A percentile compares a stretch with the other conserved stretches of the same genome.
These are phyloP conservation scores for Clupea harengus DNA, from an alignment of 2,113 vertebrate genomes.

Conservation along the genomic window DNA sequence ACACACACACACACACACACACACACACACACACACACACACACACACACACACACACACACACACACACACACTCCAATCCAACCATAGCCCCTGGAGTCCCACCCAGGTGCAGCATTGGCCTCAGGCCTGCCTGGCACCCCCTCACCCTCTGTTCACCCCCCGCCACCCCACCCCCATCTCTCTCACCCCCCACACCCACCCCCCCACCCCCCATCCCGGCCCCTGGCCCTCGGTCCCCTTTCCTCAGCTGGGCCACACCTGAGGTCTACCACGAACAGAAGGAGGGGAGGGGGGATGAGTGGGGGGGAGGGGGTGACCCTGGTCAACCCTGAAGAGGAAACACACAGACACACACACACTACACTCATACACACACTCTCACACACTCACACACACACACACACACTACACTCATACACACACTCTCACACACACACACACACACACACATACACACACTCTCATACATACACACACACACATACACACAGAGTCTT, in stretches of 20 bases:
- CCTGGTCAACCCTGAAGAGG: constrained; percentile 1
- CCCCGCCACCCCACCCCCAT: constrained; percentile 29
- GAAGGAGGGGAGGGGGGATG: not conserved
- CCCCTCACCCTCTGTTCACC: constrained; percentile 41
- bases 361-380: not conserved
- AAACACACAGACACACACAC: not conserved
- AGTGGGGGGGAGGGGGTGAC: not conserved
- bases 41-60: constrained; percentile 28
- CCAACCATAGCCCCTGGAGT: constrained; percentile 34
- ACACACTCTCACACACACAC: too few species aligned
- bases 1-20: too few species aligned
- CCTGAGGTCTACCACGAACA: constrained; percentile 45
- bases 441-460: too few species aligned
- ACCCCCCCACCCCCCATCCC: not conserved
- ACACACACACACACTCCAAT: constrained; percentile 32
- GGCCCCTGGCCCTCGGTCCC: constrained; percentile 9
- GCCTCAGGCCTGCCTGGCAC: constrained; percentile 45
- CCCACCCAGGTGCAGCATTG: constrained; percentile 48
- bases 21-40: not conserved
- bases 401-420: not conserved
- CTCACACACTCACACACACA: not conserved
- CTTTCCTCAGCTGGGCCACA: constrained; percentile 47
- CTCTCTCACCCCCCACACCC: constrained; percentile 30
- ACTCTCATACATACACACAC: too few species aligned
- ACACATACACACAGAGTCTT: not conserved